Evolutionary conservation across 2,888 invertebrate genomes (phyloP).

Genomic region (Hypsopygia costalis): DNA sequence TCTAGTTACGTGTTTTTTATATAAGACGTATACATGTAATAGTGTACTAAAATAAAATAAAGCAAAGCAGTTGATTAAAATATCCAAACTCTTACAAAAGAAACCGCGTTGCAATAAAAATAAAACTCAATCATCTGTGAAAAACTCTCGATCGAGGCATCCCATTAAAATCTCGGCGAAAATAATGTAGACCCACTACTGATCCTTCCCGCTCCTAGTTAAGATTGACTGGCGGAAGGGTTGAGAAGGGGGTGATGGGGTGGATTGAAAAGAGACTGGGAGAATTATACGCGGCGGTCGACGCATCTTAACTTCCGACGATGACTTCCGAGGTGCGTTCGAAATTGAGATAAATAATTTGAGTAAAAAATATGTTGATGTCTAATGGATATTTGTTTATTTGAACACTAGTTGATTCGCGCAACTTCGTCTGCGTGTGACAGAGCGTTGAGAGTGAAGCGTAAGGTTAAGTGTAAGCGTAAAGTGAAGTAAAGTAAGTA

Average conservation of each 20-base stretch:
- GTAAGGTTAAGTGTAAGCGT: too few relatives aligned
- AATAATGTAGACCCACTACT: slow-evolving; percentile 61
- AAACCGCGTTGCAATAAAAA: neutral
- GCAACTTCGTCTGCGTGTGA: too few relatives aligned
- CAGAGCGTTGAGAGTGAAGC: too few relatives aligned
- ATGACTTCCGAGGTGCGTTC: slow-evolving; percentile 48
- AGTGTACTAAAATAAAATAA: too few relatives aligned
- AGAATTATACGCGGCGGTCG: slow-evolving; percentile 78
- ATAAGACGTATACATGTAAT: too few relatives aligned
- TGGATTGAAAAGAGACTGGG: slow-evolving; percentile 73
- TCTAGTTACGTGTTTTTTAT: too few relatives aligned
- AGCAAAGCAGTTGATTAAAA: too few relatives aligned
- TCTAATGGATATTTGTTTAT: too few relatives aligned
- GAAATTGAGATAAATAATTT: neutral
- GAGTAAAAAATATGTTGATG: too few relatives aligned
- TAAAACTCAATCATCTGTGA: neutral
- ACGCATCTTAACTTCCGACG: slow-evolving; percentile 78
- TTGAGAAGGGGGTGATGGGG: slow-evolving; percentile 55
- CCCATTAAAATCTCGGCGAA: slow-evolving; percentile 63
- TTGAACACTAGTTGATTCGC: too few relatives aligned
- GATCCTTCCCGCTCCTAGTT: slow-evolving; percentile 67
- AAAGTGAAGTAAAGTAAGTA: too few relatives aligned
- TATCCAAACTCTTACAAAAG: neutral
- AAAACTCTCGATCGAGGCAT: slow-evolving; percentile 30
- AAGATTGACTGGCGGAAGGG: slow-evolving; percentile 79